phyloP scores from a whole-genome alignment of 2,113 vertebrate genomes.

The Cheilinus undulatus region DNA sequence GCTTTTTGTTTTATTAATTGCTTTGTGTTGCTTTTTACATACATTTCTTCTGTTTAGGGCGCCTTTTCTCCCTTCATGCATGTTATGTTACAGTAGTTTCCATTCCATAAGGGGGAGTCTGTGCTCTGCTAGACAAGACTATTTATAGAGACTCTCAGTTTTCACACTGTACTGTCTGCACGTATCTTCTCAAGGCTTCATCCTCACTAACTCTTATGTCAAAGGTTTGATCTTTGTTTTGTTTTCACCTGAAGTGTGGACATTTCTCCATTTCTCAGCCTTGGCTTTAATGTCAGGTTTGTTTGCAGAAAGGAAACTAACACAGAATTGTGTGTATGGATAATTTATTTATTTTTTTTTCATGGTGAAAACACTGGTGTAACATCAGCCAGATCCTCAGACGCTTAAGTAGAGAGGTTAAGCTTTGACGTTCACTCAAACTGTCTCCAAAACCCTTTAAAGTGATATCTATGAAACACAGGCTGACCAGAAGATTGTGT shows the following conservation, averaged over 20 bases:
- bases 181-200: neutral
- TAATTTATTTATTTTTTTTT: slow-evolving; percentile 54
- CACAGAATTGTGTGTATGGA: slow-evolving; percentile 21
- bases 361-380: slow-evolving; percentile 35
- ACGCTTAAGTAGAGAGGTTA: slow-evolving; percentile 11
- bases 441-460: slow-evolving; percentile 17
- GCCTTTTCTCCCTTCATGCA: neutral
- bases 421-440: slow-evolving; percentile 25
- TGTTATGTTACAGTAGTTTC: slow-evolving; percentile 37
- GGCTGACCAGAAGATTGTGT: slow-evolving; percentile 28
- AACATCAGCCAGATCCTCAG: slow-evolving; percentile 41
- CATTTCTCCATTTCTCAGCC: neutral
- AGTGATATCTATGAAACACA: slow-evolving; percentile 18
- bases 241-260: neutral
- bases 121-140: slow-evolving; percentile 39
- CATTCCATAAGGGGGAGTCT: slow-evolving; percentile 50
- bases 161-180: slow-evolving; percentile 39
- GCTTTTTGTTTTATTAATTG: neutral
- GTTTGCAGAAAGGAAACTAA: slow-evolving; percentile 35
- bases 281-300: neutral
- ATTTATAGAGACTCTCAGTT: slow-evolving; percentile 72
- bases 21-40: neutral
- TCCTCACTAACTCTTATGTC: neutral
- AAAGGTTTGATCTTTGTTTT: neutral
- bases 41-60: neutral